Evolutionary conservation across 2,113 vertebrate genomes (phyloP), one percentile per base, ranked within the genome.

Genomic region (Rhizomys pruinosus): DNA sequence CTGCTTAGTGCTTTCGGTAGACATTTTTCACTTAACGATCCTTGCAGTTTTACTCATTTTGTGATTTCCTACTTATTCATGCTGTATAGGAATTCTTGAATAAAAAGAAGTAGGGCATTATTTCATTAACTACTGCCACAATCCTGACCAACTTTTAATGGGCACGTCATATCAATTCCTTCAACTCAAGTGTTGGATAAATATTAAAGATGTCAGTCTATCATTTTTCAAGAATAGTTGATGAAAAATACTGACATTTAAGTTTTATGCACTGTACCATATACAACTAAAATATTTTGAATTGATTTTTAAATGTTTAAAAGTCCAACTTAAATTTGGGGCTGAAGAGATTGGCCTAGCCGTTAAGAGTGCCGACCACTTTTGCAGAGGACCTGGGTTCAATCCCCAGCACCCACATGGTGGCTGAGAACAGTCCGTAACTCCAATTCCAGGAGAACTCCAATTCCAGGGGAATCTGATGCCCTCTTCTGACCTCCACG

Each of bases 11-110:
- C 20, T 32, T 77, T 63, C 34, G 27, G 9, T 42, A 64, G 20
- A n/a, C 34, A 81, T 64, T 80, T 87, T 79, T 10, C 66, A 52
- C 42, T 13, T 7, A 73, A 4, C 11, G 63, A 2, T 9, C 32
- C 1, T n/a, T 16, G 19, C 8, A 17, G 37, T 0, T 29, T 29
- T 72, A 42, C 3, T 34, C 3, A 1, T 20, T 52, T 23, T 25
- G 2, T 69, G 39, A 69, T 25, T 63, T n/a, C 39, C 47, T 12
- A 59, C 17, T 77, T 82, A 23, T 12, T 25, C 7, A 23, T 74
- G 12, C 12, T 52, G 6, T 76, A 3, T 68, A 61, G 66, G 25
- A 68, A 76, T 20, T 89, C n/a, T n/a, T n/a, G 11, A 80, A 34
- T 19, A 52, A 39, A 81, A 27, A 32, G 74, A 11, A 47, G 3